Percentiles rank a stretch among this genome's conserved stretches.
phyloP scores from a whole-genome alignment of 2,113 vertebrate genomes.

The Scatophagus argus region DNA sequence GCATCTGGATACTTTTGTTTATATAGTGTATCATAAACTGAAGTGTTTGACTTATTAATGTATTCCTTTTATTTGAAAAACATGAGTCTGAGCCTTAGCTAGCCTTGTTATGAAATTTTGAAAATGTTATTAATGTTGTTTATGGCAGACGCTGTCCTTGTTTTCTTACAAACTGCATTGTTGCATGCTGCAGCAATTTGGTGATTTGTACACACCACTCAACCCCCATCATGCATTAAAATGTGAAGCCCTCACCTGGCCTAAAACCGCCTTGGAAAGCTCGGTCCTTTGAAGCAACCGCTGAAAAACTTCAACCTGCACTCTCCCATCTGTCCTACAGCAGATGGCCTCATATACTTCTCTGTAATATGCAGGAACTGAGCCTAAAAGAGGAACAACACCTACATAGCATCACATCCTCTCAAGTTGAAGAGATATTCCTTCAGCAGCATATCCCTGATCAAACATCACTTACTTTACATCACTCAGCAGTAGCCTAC shows the following conservation, averaged over 20 bases:
- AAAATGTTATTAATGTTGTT: not conserved
- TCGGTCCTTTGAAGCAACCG: slow-evolving; percentile 81
- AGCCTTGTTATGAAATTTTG: not conserved
- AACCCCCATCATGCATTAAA: not conserved
- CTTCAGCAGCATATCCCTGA: not conserved
- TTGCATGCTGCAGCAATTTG: not conserved
- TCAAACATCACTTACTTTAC: not conserved
- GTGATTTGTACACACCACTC: too few species aligned
- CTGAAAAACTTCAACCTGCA: slow-evolving; percentile 82
- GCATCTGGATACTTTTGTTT: too few species aligned
- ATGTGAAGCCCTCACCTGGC: slow-evolving; percentile 77
- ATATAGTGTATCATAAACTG: too few species aligned
- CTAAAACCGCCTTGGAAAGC: slow-evolving; percentile 74
- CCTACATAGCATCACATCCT: slow-evolving; percentile 32
- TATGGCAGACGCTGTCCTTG: too few species aligned
- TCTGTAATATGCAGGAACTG: slow-evolving; percentile 86
- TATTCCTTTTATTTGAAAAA: not conserved
- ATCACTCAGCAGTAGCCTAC: not conserved
- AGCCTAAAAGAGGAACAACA: slow-evolving; percentile 76
- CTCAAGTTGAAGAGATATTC: not conserved
- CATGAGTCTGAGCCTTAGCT: not conserved
- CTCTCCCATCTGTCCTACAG: slow-evolving; percentile 82
- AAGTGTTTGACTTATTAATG: not conserved
- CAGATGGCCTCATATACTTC: slow-evolving; percentile 84
- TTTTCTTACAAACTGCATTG: not conserved